phyloP scores from a whole-genome alignment of 2,113 vertebrate species.

The Mohoua ochrocephala region DNA sequence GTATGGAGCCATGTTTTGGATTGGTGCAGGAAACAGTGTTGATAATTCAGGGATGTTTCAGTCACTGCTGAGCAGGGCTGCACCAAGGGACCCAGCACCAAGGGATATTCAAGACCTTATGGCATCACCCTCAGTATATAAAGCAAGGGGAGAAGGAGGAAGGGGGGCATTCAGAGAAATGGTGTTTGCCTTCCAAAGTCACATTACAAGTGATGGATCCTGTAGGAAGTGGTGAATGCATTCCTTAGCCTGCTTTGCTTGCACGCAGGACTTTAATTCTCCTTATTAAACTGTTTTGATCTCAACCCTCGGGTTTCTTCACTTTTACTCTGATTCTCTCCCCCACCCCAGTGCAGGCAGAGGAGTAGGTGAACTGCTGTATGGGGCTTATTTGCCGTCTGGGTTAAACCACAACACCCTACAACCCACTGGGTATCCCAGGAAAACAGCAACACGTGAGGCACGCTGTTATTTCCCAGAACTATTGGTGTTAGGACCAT shows the following conservation, averaged over 20 bases:
- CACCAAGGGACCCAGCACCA: background rate
- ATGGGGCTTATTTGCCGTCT: background rate
- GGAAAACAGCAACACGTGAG: background rate
- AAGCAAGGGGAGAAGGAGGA: background rate
- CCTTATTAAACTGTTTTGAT: background rate
- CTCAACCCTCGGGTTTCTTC: background rate
- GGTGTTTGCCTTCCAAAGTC: background rate
- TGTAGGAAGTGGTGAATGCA: background rate
- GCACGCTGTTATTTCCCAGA: background rate
- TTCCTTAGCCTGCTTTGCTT: background rate
- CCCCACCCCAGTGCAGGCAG: background rate
- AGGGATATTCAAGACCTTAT: background rate
- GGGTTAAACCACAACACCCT: fast-evolving
- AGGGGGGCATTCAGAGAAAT: background rate
- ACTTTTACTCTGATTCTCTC: background rate
- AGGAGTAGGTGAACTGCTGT: background rate
- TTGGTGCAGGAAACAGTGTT: background rate
- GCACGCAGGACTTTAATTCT: background rate
- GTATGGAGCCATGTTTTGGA: background rate
- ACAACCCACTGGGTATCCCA: background rate
- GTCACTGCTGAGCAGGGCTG: background rate
- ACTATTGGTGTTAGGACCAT: fast-evolving
- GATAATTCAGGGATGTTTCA: background rate
- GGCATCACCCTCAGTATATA: background rate
- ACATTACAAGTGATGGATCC: background rate